Base-by-base conservation (phyloP, 1,140 invertebrate genomes). In the Halesus radiatus region DNA sequence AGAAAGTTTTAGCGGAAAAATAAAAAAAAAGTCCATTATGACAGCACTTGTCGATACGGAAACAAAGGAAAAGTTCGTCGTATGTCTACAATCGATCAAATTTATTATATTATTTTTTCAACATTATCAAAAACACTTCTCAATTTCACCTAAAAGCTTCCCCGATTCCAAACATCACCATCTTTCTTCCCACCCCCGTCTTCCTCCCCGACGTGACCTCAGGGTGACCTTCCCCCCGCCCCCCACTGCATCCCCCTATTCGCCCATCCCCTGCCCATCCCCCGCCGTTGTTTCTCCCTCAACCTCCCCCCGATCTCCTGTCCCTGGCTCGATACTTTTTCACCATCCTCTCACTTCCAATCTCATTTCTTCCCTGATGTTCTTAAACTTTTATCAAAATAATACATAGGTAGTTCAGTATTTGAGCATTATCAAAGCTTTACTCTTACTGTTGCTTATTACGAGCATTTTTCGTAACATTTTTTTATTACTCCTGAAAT, bases 211-310 rank as follows among this genome's bases (percentile, higher is more conserved):
- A 52, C 18, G 64, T 80, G 81, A 82, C 81, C 81, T 80, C 78
- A 18, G 62, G 8, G 78, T 76, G 81, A 82, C 81, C 81, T 82
- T 82, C 78, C 22, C 29, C 37, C 64, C 37, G 32, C 10, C 58
- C 45, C 62, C 62, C 20, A n/a, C 23, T 3, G 29, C 54, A 32
- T 10, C 50, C 62, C 64, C 64, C 26, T 1, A 16, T 10, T 22
- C 18, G 37, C 37, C 18, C 37, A 37, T 16, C 56, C 74, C 16
- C 70, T 13, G 1, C 3, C 80, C 80, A 74, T 16, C 37, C 16
- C 32, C 68, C 68, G 32, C 80, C 80, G 79, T 81, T 72, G 16
- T 50, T 22, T 23, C 56, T 7, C 60, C 58, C 60, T 37, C 50
- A 20, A 62, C 26, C 56, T 7, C 60, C 58, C 60, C 60, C 50